These are phyloP conservation scores for Paralvinella palmiformis DNA, from an alignment of 1,140 invertebrate genomes.

Conservation along the genomic window DNA sequence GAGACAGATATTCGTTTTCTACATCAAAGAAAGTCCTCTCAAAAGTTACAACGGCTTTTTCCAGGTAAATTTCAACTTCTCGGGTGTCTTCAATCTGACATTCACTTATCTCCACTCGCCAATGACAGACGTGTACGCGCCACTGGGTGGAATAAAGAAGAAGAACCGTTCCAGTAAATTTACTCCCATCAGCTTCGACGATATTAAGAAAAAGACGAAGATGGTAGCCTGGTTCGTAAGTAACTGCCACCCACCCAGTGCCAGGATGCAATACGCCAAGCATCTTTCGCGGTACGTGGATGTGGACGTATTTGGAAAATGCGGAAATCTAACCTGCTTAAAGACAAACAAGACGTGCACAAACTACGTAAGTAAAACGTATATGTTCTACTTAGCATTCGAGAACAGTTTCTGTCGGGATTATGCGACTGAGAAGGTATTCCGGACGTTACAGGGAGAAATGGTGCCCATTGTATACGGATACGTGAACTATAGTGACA, in stretches of 20 bases:
- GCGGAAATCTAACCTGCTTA: constrained; percentile 56
- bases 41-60: too few relatives aligned
- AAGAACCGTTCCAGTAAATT: too few relatives aligned
- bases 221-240: constrained; percentile 95
- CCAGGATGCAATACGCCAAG: constrained; percentile 29
- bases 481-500: constrained; percentile 34
- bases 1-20: too few relatives aligned
- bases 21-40: too few relatives aligned
- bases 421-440: constrained; percentile 21
- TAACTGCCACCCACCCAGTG: constrained; percentile 79
- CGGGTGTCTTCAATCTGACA: too few relatives aligned
- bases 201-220: too few relatives aligned
- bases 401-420: constrained; percentile 22
- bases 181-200: too few relatives aligned
- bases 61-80: too few relatives aligned
- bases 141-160: constrained; percentile 39
- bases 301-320: constrained; percentile 87
- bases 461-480: constrained; percentile 48
- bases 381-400: constrained; percentile 28
- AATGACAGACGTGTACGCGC: too few relatives aligned
- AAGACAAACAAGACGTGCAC: constrained; percentile 60
- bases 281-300: constrained; percentile 27
- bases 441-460: constrained; percentile 6
- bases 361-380: constrained; percentile 69
- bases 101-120: too few relatives aligned